Evolutionary conservation across 2,888 invertebrate species (phyloP), one percentile per base, ranked within the genome.

Genomic region (Campoplex capitator): DNA sequence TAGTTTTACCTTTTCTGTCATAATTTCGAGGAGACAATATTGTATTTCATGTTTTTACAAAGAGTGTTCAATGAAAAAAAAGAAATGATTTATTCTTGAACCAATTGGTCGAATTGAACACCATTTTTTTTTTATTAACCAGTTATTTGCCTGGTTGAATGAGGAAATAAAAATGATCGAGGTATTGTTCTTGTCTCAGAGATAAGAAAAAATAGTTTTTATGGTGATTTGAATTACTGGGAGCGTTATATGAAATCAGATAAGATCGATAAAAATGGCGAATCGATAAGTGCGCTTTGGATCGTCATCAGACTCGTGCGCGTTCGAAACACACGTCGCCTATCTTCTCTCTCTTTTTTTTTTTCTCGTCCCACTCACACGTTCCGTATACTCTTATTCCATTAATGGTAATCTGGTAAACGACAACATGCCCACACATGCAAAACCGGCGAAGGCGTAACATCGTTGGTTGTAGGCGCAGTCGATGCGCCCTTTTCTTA

Each of bases 401-500:
- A 84, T 84, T 80, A 80, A 84, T 80, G 84, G 84, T 84, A 84
- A 84, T 84, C 74, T 76, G 79, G 79, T 75, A 70, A 84, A 75
- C 75, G 73, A 80, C 79, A 84, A 58, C 58, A 58, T 28, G 28
- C 58, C 58, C 77, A 67, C 73, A 56, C 67, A 74, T n/a, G 35
- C 9, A 11, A 32, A 38, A 32, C 32, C 11, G n/a, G 35, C 56
- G 23, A 48, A 28, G 32, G 38, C 51, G 48, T 38, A 23, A 35
- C 4, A n/a, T 3, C 35, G 9, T 75, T 7, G 28, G 56, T 23
- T 42, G 13, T 3, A 28, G 4, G 7, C 8, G 42, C 38, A 3
- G 23, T 28, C 23, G n/a, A 58, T 75, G 9, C 58, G 23, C 28
- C 42, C 16, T 38, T 75, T 38, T 23, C 3, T 58, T 13, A 28